Conservation (phyloP, 2,797 vertebrate species). For the Eulemur albifrons region DNA sequence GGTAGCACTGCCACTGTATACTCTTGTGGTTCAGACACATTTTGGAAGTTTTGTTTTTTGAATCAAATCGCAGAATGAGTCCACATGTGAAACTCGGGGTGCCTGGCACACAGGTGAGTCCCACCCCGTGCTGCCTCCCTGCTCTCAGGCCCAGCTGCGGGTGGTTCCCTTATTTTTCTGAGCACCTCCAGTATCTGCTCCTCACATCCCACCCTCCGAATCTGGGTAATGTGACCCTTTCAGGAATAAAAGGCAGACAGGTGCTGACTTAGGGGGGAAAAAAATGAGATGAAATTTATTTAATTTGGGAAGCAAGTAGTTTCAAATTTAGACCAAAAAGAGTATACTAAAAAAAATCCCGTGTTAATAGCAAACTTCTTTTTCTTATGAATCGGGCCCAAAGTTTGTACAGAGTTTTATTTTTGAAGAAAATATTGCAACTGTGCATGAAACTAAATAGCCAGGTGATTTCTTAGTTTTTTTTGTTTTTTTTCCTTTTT, state of each 20-base stretch:
- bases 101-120: background rate
- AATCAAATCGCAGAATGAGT: background rate
- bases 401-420: slow-evolving; percentile 87
- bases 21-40: slow-evolving; percentile 42
- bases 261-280: background rate
- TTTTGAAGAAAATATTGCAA: slow-evolving; percentile 86
- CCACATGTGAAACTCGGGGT: background rate
- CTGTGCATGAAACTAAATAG: slow-evolving; percentile 88
- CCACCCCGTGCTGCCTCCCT: background rate
- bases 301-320: slow-evolving; percentile 44
- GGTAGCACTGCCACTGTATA: slow-evolving; percentile 50
- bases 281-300: slow-evolving; percentile 23
- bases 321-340: slow-evolving; percentile 70
- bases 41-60: slow-evolving; percentile 34
- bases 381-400: slow-evolving; percentile 89
- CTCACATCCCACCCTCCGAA: background rate
- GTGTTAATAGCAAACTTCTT: slow-evolving; percentile 87
- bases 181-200: slow-evolving; percentile 3
- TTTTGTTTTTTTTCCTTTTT: slow-evolving; percentile 71
- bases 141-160: background rate
- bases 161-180: background rate
- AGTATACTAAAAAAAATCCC: slow-evolving; percentile 78
- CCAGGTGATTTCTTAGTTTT: slow-evolving; percentile 81
- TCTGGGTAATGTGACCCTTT: background rate
- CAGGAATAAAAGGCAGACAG: slow-evolving; percentile 61